Percentiles rank a stretch among this genome's conserved stretches.
phyloP scores from a whole-genome alignment of 2,113 vertebrate species.

The Ameiurus melas region DNA sequence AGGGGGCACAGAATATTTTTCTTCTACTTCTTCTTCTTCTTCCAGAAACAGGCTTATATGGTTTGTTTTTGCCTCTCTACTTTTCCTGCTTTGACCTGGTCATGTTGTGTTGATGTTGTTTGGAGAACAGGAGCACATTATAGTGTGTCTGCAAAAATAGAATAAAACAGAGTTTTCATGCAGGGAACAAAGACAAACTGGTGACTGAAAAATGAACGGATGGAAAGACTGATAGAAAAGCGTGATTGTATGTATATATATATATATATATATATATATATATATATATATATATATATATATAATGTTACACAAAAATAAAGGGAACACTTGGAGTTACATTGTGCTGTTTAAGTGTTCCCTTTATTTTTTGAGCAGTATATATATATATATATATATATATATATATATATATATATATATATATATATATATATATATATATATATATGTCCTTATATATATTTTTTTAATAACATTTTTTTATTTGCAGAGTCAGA shows the following conservation, averaged over 20 bases:
- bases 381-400: too few species aligned
- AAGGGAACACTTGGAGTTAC: too few species aligned
- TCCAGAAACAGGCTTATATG: conserved; percentile 23
- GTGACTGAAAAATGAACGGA: not conserved
- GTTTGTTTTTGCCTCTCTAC: conserved; percentile 22
- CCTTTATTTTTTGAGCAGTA: too few species aligned
- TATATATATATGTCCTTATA: not conserved
- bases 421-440: too few species aligned
- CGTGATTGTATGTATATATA: too few species aligned
- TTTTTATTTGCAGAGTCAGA: not conserved
- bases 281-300: not conserved
- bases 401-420: too few species aligned
- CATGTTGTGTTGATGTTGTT: conserved; percentile 19
- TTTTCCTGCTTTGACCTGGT: conserved; percentile 10
- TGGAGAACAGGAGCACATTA: not conserved
- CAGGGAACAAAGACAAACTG: not conserved
- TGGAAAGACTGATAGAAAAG: not conserved
- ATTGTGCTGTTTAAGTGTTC: too few species aligned
- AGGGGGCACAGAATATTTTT: not conserved
- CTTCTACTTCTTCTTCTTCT: not conserved
- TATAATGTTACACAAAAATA: too few species aligned
- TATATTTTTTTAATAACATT: not conserved
- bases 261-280: not conserved
- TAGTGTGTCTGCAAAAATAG: not conserved
- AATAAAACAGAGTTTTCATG: not conserved